Percentiles rank a stretch among this genome's conserved stretches.
Conservation (phyloP, 2,797 vertebrate species). For the Alauda arvensis region DNA sequence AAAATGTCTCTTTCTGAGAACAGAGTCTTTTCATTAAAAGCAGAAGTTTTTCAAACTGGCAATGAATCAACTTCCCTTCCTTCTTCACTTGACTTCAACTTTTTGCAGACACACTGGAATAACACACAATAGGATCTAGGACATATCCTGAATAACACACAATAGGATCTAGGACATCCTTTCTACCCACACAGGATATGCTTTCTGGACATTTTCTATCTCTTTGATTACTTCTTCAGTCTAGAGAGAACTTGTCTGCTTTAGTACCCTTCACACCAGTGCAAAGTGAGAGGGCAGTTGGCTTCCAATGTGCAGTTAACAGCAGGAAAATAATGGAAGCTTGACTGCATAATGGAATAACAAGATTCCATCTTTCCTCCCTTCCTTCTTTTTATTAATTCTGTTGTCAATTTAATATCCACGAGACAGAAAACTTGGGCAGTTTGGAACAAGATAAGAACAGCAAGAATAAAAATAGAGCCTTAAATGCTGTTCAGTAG, state of each 20-base stretch:
- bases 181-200: neutral
- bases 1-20: neutral
- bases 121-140: neutral
- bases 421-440: neutral
- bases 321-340: neutral
- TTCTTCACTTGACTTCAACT: neutral
- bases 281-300: neutral
- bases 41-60: neutral
- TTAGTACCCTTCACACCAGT: neutral
- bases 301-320: neutral
- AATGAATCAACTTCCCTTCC: neutral
- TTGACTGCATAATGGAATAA: neutral
- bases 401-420: neutral
- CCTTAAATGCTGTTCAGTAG: conserved; percentile 7
- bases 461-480: conserved; percentile 10
- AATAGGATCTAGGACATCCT: neutral
- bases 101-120: neutral
- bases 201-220: neutral
- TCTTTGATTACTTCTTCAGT: neutral
- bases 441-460: neutral
- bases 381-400: neutral
- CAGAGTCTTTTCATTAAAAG: neutral
- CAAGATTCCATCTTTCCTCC: neutral
- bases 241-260: neutral
- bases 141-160: neutral